Base-by-base conservation (phyloP, 2,888 invertebrate species). In the Cephonodes hylas region DNA sequence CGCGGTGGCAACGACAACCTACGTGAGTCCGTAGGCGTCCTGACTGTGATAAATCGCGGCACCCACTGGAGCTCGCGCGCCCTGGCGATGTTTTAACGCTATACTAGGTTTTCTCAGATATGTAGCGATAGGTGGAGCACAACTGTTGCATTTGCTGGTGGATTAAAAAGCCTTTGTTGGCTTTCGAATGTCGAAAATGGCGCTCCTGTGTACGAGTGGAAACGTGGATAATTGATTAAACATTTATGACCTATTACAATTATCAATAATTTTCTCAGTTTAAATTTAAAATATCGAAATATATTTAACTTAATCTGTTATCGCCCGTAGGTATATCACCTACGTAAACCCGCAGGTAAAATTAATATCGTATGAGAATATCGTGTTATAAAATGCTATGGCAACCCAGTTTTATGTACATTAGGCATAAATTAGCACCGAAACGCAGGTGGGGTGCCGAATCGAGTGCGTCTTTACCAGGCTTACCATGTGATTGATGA, bases 1-100 rank as follows among this genome's bases (percentile, higher is more conserved):
- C 81, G 66, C 64, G 63, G 65, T 61, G 60, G 61, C 74, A 64
- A 71, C 75, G 66, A 64, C 69, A 60, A 64, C 61, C 69, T 61
- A 64, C 64, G 59, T 42, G 64, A 27, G 62, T 61, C 60, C 62
- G 66, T 63, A 58, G 73, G 79, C 88, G 86, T 83, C 83, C 78
- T 76, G 71, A 70, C 86, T 69, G 72, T 73, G 72, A 77, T 82
- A 74, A 70, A 77, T 76, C 86, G 80, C 83, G 84, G 64, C 79
- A 80, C 76, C 75, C 70, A 87, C 87, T 87, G 85, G 62, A 73
- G 71, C 72, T 66, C 74, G 75, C 77, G 73, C 75, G 69, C 70
- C 65, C 72, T 69, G 74, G 69, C 76, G 74, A 69, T 71, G 69
- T 73, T 76, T 76, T 64, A 74, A 73, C 69, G 67, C 65, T 62